Evolutionary conservation across 1,140 invertebrate genomes (phyloP), one percentile per base, ranked within the genome.

Genomic region (Nixonia krombeini): DNA sequence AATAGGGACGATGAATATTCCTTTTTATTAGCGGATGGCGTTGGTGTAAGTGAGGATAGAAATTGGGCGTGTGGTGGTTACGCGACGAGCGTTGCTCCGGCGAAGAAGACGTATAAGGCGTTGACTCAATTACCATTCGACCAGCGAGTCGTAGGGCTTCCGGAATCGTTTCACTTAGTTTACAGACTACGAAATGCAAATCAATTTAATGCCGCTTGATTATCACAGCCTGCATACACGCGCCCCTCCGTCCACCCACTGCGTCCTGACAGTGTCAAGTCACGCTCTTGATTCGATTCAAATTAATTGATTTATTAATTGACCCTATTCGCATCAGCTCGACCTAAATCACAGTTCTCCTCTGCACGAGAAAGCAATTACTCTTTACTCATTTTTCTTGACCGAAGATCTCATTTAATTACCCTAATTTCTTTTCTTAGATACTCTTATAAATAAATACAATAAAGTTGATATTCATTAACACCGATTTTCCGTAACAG

Each of bases 111-210:
- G 49, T 69, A 69, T 46, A 69, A 69, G 53, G 55, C 51, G 50
- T 23, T 59, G 65, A 63, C 53, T 63, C 55, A 63, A 63, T 69
- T 69, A 62, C 55, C 35, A 52, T 25, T 28, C 25, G 57, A 61
- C 37, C 31, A 35, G 28, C 52, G 64, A 29, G 37, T 23, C 37
- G 38, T 42, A 46, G 53, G 65, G 58, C 65, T 69, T 69, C 65
- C 58, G 42, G 45, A 63, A 63, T 62, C 52, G 49, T 42, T 62
- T 42, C 57, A 49, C 65, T 68, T 57, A 57, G 58, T 68, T 52
- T 55, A 53, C 45, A 63, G 58, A 50, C 65, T 63, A 69, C 65
- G 31, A 63, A 69, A 69, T 69, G 65, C 55, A 69, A 69, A 69
- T 69, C 65, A 69, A 69, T 69, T 69, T 69, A 47, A 61, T 49